Conservation (phyloP, 2,888 invertebrate species). For the Podabrus alpinus region DNA sequence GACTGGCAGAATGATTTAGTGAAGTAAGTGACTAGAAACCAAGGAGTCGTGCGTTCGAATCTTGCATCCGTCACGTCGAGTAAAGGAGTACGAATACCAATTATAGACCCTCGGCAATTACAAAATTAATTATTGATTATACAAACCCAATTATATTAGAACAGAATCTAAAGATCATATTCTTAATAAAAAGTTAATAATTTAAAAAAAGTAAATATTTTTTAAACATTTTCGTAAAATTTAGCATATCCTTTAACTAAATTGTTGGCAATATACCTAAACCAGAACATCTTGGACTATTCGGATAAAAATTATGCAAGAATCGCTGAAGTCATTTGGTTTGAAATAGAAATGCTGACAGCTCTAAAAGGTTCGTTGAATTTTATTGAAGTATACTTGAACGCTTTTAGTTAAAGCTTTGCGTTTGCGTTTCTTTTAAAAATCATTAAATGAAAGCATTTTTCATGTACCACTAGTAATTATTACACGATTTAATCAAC, state of each 20-base stretch:
- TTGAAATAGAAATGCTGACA: conserved; percentile 14
- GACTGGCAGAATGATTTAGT: no score
- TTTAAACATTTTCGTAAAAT: background rate
- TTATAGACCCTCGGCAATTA: background rate
- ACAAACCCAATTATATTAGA: background rate
- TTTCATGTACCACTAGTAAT: background rate
- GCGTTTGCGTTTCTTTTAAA: background rate
- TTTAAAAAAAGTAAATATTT: background rate
- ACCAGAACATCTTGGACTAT: conserved; percentile 10
- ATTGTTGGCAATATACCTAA: background rate
- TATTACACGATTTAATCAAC: background rate
- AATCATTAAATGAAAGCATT: conserved; percentile 2
- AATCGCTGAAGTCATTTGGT: conserved; percentile 13
- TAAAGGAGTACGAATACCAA: no score
- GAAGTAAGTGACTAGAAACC: no score
- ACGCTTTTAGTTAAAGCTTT: conserved; percentile 1
- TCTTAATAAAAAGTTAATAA: background rate
- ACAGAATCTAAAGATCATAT: background rate
- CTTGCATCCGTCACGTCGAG: no score
- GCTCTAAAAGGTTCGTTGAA: conserved; percentile 8
- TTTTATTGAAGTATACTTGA: conserved; percentile 10
- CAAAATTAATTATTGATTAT: background rate
- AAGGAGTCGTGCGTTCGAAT: no score
- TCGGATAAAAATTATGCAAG: conserved; percentile 10
- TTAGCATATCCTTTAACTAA: background rate